Base-by-base conservation (phyloP, 2,113 vertebrate genomes). In the Globicephala melas region DNA sequence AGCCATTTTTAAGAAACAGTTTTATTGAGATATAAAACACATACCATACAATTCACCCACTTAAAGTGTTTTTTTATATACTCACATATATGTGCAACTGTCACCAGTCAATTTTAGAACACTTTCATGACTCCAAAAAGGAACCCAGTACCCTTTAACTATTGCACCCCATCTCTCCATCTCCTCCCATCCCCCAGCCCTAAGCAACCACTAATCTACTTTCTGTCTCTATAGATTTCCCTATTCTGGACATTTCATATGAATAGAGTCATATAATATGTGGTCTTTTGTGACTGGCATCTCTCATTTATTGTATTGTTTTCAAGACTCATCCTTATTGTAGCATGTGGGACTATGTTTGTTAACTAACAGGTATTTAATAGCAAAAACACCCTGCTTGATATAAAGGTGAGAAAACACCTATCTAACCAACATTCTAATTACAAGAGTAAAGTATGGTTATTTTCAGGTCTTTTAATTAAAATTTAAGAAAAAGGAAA, bases 301-400 rank as follows among this genome's bases (percentile, higher is more conserved):
- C 70, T 93, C 68, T 81, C 50, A 91, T 33, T 68, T 28, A 87
- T 15, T 41, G 53, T n/a, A 58, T 13, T 84, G 55, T 67, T 96
- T 88, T 73, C 58, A 87, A 31, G 26, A 60, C 36, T 50, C 63
- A 79, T 60, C 53, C n/a, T 74, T 87, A 36, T 36, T 62, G 28
- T 38, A 47, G 53, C n/a, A 88, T 65, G 44, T 21, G 58, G 83
- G 86, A 67, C 26, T 13, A n/a, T 26, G 23, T 62, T 68, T 85
- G 12, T 93, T 88, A 91, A 50, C 38, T 79, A 41, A 93, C 87
- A 70, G 1, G 13, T 91, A 71, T 96, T 91, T 93, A 87, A 88
- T 41, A 91, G 17, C 50, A 36, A 79, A 84, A n/a, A 88, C 1
- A 58, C n/a, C 7, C 36, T 41, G 50, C 31, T 85, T 74, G 21